phyloP scores from a whole-genome alignment of 2,888 invertebrate genomes.

The Tipula helvola region DNA sequence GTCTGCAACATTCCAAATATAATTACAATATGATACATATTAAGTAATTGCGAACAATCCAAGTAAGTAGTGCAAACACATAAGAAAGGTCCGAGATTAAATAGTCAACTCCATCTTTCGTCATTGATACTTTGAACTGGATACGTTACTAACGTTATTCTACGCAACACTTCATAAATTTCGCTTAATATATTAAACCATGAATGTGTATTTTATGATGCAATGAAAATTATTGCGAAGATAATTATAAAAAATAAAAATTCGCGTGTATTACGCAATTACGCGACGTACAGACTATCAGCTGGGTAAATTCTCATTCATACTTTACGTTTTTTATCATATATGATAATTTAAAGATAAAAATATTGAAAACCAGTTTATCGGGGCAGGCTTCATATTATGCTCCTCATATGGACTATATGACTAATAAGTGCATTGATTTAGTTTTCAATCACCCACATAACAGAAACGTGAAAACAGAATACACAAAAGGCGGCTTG shows the following conservation, averaged over 20 bases:
- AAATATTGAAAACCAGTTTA: not conserved
- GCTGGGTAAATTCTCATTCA: not conserved
- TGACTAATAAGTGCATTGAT: not conserved
- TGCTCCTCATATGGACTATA: not conserved
- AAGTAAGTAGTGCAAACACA: too few species aligned
- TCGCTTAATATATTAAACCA: not conserved
- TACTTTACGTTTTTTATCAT: not conserved
- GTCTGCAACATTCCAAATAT: too few species aligned
- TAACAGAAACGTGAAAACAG: not conserved
- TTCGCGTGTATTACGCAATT: not conserved
- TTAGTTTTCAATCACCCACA: not conserved
- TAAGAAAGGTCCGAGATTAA: too few species aligned
- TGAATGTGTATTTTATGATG: not conserved
- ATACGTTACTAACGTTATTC: not conserved
- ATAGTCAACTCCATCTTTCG: not conserved
- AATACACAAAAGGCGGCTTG: not conserved
- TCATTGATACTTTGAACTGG: not conserved
- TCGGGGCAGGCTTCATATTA: not conserved
- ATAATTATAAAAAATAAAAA: not conserved
- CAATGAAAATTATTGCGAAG: not conserved
- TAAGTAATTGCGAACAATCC: too few species aligned
- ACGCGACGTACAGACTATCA: not conserved
- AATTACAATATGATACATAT: too few species aligned
- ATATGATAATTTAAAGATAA: not conserved
- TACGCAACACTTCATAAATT: not conserved